Percentiles rank a stretch among this genome's conserved stretches.
These are phyloP conservation scores for Limnephilus rhombicus DNA, from an alignment of 2,888 invertebrate species.

Conservation along the genomic window DNA sequence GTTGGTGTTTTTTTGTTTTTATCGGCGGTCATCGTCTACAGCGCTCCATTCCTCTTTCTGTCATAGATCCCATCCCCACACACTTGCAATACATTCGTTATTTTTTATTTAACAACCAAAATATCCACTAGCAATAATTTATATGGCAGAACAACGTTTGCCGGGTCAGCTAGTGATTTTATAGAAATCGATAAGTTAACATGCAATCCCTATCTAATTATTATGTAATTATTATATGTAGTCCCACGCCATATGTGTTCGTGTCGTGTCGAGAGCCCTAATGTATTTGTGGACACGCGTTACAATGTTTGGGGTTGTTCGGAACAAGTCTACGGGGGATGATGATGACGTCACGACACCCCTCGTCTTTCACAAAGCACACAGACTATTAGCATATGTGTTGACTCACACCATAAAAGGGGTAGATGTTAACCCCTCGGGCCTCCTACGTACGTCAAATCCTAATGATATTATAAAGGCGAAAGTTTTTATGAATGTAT, in stretches of 20 bases:
- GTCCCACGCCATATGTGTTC: neutral
- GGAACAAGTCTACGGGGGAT: neutral
- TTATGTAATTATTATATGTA: neutral
- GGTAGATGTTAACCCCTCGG: neutral
- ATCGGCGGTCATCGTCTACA: no score
- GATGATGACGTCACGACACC: neutral
- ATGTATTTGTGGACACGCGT: neutral
- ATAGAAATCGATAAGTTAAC: neutral
- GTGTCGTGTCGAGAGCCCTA: neutral
- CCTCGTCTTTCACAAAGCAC: neutral
- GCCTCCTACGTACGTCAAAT: no score
- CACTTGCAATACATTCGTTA: no score
- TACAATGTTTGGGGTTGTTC: neutral
- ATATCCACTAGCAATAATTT: conserved; percentile 22
- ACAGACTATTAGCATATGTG: neutral
- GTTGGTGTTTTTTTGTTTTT: no score
- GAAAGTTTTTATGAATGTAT: no score
- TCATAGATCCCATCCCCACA: no score
- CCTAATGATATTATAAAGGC: no score
- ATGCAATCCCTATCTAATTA: neutral
- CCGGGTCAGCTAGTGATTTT: conserved; percentile 41
- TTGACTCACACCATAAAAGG: neutral
- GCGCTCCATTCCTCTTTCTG: no score
- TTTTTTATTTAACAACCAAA: no score
- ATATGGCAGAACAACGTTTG: conserved; percentile 54